Base-by-base conservation (phyloP, 2,888 invertebrate species). In the Spodoptera littoralis region DNA sequence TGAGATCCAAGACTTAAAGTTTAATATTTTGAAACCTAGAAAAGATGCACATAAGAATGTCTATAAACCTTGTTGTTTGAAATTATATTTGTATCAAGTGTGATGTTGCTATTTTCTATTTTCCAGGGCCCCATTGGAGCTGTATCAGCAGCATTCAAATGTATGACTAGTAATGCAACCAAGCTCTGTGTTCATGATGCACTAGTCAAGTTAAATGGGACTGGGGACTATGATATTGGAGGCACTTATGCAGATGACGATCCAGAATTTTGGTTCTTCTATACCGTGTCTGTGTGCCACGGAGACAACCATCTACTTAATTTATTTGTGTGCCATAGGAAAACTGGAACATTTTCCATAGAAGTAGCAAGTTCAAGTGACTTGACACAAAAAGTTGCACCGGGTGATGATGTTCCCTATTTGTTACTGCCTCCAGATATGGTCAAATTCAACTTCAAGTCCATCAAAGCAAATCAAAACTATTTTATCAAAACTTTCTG, bases 241-340 rank as follows among this genome's bases (percentile, higher is more conserved):
- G 94, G 93, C 30, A 89, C 90, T 41, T 90, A 89, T 59, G 76
- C 76, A 1, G 79, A 79, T 1, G 62, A 76, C 1, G 79, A 82
- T 4, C 77, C 92, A 11, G 92, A 93, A 4, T 76, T 92, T 12
- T 93, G 92, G 92, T 94, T 94, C 67, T 91, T 86, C 59, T 89
- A 73, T 27, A 84, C 86, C 44, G 88, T 89, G 3, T 84, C 89
- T 4, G 45, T 77, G 4, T 88, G 87, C 52, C 89, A 88, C 6
- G 88, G 87, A 9, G 62, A 81, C 44, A 90, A 85, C 59, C 80
- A 83, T 47, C 65, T 94, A 49, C 76, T 94, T 0, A 93, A 88
- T 70, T 70, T 94, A 56, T 93, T 92, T 84, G 88, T 91, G 0
- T 84, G 88, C 52, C 83, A 90, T 51, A 86, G 90, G 62, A 86